Evolutionary conservation across 2,888 invertebrate species (phyloP), one percentile per base, ranked within the genome.

Genomic region (Sthenelais limicola): DNA sequence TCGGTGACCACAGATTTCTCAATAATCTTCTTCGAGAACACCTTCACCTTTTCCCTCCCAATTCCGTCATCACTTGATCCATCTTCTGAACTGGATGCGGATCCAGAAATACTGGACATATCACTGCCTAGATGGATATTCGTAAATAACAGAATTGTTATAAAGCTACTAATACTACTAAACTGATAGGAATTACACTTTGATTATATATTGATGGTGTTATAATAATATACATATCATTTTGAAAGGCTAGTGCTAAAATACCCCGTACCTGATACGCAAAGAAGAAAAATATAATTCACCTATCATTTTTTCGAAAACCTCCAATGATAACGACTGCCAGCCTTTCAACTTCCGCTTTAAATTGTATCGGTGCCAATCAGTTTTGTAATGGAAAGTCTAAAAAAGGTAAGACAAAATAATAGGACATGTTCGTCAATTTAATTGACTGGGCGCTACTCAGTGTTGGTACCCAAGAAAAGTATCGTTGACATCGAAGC

Each of bases 281-380:
- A n/a, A n/a, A n/a, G n/a, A n/a, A n/a, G n/a, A n/a, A 72, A 51
- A 3, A 15, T 3, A 33, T 28, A 21, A 33, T 71, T 62, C 78
- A 85, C 85, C 83, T 77, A 82, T 79, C 15, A 84, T 80, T 28
- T 80, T 78, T 73, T 87, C 87, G 87, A 92, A 92, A 75, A 89
- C 88, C 56, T 91, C 91, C 82, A 92, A 92, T 9, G 88, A 88
- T 28, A 92, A 85, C 1, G 90, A 85, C 56, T 87, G 84, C 68
- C 89, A 88, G 9, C 92, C 92, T 78, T 90, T 90, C 15, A 94
- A 85, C 77, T 92, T 92, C 77, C 92, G 91, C 81, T 93, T 94
- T 48, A 95, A 88, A 87, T 95, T 95, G 82, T 93, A 93, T 2
- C 93, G 91, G 85, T 95, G 94, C 94, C 94, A 94, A 84, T 94